phyloP scores from a whole-genome alignment of 1,140 invertebrate species.

The Saxidomus purpurata region DNA sequence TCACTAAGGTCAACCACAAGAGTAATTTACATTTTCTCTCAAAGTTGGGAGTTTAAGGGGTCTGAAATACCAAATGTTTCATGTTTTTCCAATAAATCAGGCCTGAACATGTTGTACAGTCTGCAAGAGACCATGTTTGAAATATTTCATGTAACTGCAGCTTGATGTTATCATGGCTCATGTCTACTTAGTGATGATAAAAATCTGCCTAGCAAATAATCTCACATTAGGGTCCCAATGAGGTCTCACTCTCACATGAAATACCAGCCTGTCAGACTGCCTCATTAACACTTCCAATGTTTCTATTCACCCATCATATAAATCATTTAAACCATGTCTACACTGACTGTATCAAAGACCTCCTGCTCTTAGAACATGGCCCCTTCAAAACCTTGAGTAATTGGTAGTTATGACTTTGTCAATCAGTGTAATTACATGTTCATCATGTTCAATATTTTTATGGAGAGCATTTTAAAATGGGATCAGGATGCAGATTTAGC shows the following conservation, averaged over 20 bases:
- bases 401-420: constrained; percentile 3
- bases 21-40: too few relatives aligned
- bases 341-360: constrained; percentile 35
- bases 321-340: constrained; percentile 11
- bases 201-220: neutral
- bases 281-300: constrained; percentile 49
- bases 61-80: neutral
- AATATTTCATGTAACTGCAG: constrained; percentile 43
- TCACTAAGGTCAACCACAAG: too few relatives aligned
- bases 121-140: constrained; percentile 15
- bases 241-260: neutral
- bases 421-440: neutral
- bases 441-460: neutral
- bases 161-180: constrained; percentile 21
- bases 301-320: constrained; percentile 46
- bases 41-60: too few relatives aligned
- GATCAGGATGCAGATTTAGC: too few relatives aligned
- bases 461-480: too few relatives aligned
- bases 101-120: neutral
- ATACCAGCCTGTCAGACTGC: constrained; percentile 17
- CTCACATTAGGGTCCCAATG: constrained; percentile 12
- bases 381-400: constrained; percentile 24
- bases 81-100: neutral
- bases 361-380: constrained; percentile 36
- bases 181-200: constrained; percentile 45